phyloP scores from a whole-genome alignment of 2,888 invertebrate species.

The Camptogramma bilineatum region DNA sequence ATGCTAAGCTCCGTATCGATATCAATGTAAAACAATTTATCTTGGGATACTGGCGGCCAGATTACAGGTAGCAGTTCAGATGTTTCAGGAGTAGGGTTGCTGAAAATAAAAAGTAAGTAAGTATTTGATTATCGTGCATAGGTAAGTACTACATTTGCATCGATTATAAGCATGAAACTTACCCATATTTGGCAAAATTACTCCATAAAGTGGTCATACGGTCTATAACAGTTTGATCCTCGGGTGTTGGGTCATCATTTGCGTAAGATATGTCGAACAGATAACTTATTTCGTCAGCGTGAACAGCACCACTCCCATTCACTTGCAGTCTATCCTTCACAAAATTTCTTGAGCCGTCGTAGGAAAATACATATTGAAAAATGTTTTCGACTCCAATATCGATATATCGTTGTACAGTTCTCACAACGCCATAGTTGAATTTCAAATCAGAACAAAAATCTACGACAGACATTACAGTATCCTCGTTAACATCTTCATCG shows the following conservation, averaged over 20 bases:
- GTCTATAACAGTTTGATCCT: not conserved
- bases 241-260: constrained; percentile 19
- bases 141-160: too few relatives aligned
- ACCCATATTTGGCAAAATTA: constrained; percentile 63
- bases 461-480: constrained; percentile 43
- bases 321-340: constrained; percentile 49
- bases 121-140: too few relatives aligned
- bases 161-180: constrained; percentile 24
- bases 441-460: constrained; percentile 59
- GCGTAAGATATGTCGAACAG: constrained; percentile 55
- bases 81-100: constrained; percentile 49
- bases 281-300: constrained; percentile 60
- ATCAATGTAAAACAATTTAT: constrained; percentile 36
- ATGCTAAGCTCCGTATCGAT: constrained; percentile 37
- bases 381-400: constrained; percentile 49
- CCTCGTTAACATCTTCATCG: constrained; percentile 50
- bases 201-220: constrained; percentile 55
- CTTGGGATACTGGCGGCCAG: constrained; percentile 47
- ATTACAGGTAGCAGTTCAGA: constrained; percentile 45
- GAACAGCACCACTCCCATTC: constrained; percentile 51
- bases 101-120: constrained; percentile 34
- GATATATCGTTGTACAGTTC: constrained; percentile 55
- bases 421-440: constrained; percentile 51
- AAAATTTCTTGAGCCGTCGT: constrained; percentile 60
- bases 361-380: constrained; percentile 64